Conservation (phyloP, 2,113 vertebrate genomes). For the Aphelocoma coerulescens region DNA sequence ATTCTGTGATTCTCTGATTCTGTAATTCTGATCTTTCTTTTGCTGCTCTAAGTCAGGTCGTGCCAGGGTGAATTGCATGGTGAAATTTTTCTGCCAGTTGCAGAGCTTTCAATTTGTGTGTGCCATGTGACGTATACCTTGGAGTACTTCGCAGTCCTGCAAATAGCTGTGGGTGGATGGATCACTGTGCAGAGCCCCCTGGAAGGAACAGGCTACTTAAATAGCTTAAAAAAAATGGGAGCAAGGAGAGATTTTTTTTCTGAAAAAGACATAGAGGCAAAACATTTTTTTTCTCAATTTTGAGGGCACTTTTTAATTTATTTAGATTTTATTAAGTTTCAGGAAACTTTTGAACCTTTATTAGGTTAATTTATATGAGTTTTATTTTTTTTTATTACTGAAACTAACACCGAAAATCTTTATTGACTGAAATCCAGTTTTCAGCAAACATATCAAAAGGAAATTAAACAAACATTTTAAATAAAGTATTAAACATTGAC, state of each 20-base stretch:
- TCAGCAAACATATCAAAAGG: background rate
- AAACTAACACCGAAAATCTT: background rate
- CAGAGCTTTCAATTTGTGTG: background rate
- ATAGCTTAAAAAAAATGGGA: background rate
- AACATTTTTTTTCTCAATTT: background rate
- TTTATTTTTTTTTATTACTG: background rate
- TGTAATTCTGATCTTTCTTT: background rate
- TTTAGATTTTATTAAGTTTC: background rate
- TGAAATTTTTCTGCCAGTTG: background rate
- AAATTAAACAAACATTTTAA: constrained; percentile 13
- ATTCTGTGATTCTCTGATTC: background rate
- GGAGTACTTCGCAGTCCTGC: background rate
- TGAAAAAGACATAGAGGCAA: background rate
- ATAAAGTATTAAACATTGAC: constrained; percentile 1
- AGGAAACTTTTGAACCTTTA: background rate
- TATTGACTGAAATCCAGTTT: constrained; percentile 3
- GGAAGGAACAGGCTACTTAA: background rate
- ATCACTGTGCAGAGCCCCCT: background rate
- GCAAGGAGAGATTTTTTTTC: background rate
- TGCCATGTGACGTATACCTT: background rate
- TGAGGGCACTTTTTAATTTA: background rate
- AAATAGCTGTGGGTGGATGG: background rate
- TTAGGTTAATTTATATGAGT: background rate
- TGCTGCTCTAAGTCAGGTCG: background rate
- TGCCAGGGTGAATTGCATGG: background rate